A percentile compares a stretch with the other conserved stretches of the same genome.
Evolutionary conservation across 2,113 vertebrate species (phyloP).

Genomic region (Felis chaus): DNA sequence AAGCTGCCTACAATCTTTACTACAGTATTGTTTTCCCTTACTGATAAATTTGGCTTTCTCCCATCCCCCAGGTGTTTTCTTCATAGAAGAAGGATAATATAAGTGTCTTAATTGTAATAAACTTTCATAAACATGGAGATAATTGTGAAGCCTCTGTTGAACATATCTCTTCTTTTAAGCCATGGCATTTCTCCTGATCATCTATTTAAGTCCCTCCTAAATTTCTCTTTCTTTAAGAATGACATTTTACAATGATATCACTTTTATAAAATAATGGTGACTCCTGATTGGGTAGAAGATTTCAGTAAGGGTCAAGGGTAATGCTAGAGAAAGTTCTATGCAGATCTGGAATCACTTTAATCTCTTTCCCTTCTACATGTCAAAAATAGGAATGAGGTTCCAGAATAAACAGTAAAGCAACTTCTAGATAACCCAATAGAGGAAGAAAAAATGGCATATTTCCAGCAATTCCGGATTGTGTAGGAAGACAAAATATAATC

Average conservation of each 20-base stretch:
- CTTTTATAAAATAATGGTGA: neutral
- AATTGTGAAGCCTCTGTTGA: neutral
- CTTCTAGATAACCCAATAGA: neutral
- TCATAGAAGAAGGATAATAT: neutral
- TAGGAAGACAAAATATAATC: conserved; percentile 36
- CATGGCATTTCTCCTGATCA: neutral
- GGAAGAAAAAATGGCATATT: neutral
- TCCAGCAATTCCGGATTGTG: conserved; percentile 11
- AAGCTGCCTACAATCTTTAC: neutral
- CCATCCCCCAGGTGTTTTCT: neutral
- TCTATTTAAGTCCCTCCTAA: neutral
- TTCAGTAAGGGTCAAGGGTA: neutral
- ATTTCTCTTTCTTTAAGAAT: neutral
- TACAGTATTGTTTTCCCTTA: neutral
- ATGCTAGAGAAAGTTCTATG: neutral
- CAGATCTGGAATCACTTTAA: neutral
- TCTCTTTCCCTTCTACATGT: neutral
- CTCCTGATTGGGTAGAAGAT: neutral
- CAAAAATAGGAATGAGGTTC: conserved; percentile 2
- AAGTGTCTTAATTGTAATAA: neutral
- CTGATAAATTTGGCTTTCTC: neutral
- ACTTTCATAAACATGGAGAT: neutral
- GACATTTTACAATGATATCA: neutral
- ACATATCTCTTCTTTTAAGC: neutral
- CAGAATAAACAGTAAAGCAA: conserved; percentile 52